Evolutionary conservation across 2,113 vertebrate species (phyloP).

Genomic region (Herpailurus yagouaroundi): DNA sequence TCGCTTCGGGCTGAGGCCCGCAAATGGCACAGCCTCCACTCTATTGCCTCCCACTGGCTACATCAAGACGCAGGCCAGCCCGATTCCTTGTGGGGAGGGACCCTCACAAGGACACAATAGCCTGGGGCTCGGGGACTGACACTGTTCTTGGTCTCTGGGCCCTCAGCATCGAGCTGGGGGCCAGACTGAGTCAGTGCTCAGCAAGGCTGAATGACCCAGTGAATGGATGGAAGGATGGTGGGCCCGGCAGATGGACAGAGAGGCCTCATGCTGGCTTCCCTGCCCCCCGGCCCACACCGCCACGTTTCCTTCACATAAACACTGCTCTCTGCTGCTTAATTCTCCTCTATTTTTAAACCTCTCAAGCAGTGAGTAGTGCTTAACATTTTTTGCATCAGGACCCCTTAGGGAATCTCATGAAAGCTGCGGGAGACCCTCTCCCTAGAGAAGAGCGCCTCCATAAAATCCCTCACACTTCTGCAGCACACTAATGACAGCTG

Average conservation of each 20-base stretch:
- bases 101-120: neutral
- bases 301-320: constrained; percentile 34
- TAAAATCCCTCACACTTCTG: neutral
- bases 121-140: neutral
- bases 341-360: constrained; percentile 79
- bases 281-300: constrained; percentile 30
- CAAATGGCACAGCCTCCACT: neutral
- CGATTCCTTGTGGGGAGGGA: neutral
- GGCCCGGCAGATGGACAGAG: constrained; percentile 36
- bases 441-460: neutral
- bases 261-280: neutral
- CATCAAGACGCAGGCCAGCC: neutral
- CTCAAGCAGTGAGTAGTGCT: constrained; percentile 74
- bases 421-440: constrained; percentile 69
- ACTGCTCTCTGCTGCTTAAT: constrained; percentile 58
- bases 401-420: constrained; percentile 67
- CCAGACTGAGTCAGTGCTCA: neutral
- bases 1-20: neutral
- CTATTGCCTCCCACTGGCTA: neutral
- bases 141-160: neutral
- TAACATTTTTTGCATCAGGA: constrained; percentile 80
- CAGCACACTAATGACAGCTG: neutral
- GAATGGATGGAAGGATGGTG: neutral
- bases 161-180: neutral
- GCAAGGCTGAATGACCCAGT: neutral